Conservation (phyloP, 1,140 invertebrate genomes). For the Zaprionus inermis region DNA sequence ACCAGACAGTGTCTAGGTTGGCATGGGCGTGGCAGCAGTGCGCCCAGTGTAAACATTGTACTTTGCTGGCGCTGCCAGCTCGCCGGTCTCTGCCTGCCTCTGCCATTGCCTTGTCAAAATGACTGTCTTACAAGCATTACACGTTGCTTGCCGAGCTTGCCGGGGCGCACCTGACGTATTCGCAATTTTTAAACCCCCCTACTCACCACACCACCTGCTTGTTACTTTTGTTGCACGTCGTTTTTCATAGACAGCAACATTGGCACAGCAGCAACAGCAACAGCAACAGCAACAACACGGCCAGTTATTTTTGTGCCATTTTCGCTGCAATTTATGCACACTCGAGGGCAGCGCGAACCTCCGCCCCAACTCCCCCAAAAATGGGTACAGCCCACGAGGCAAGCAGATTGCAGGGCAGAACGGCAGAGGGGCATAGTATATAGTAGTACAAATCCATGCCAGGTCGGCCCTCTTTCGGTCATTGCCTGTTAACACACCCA, state of each 20-base stretch:
- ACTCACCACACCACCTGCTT: slow-evolving; percentile 25
- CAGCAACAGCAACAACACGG: slow-evolving; percentile 19
- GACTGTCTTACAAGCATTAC: slow-evolving; percentile 82
- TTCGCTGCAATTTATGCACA: slow-evolving; percentile 81
- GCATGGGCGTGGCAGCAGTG: slow-evolving; percentile 21
- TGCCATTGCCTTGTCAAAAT: slow-evolving; percentile 72
- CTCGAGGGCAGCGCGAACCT: slow-evolving; percentile 14
- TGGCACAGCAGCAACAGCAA: slow-evolving; percentile 18
- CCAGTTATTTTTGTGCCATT: slow-evolving; percentile 64
- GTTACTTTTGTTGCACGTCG: slow-evolving; percentile 77
- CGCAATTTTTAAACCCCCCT: slow-evolving; percentile 68
- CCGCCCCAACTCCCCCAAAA: too few species aligned
- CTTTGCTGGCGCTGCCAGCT: neutral
- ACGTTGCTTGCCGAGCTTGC: slow-evolving; percentile 35
- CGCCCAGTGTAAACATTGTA: slow-evolving; percentile 45
- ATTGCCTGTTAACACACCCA: slow-evolving; percentile 82
- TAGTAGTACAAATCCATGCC: slow-evolving; percentile 64
- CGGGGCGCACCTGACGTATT: slow-evolving; percentile 70
- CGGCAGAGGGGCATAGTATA: slow-evolving; percentile 25
- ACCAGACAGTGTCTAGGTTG: slow-evolving; percentile 35
- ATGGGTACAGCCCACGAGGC: too few species aligned
- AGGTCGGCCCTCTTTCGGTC: slow-evolving; percentile 68
- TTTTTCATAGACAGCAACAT: slow-evolving; percentile 74
- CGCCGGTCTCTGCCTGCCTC: slow-evolving; percentile 1
- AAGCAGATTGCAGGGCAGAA: neutral